Evolutionary conservation across 2,888 invertebrate genomes (phyloP).

Genomic region (Hirtodrosophila duncani): DNA sequence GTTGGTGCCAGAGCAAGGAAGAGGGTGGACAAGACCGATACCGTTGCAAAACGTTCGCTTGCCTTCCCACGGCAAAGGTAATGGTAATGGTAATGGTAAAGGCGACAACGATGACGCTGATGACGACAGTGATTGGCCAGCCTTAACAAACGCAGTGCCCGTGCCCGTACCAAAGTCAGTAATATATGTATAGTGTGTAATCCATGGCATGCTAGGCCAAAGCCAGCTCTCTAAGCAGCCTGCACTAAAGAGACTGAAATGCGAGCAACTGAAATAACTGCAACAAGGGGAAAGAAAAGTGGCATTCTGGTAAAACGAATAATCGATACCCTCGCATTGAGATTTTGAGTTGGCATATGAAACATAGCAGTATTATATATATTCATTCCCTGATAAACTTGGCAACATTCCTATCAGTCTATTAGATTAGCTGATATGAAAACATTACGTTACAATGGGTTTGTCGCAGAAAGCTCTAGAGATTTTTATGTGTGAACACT

Average conservation of each 20-base stretch:
- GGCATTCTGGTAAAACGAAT: neutral
- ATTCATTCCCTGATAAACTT: no score
- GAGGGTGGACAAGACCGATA: conserved; percentile 38
- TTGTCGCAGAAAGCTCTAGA: no score
- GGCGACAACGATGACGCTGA: conserved; percentile 17
- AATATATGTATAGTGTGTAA: no score
- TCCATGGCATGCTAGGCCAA: conserved; percentile 37
- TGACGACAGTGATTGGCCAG: conserved; percentile 16
- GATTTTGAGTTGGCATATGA: no score
- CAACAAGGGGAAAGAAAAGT: conserved; percentile 8
- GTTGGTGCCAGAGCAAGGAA: conserved; percentile 17
- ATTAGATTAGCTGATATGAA: no score
- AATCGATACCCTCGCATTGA: neutral
- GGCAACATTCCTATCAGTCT: no score
- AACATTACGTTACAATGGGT: no score
- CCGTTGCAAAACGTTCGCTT: conserved; percentile 34
- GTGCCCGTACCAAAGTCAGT: conserved; percentile 22
- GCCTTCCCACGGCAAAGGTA: conserved; percentile 50
- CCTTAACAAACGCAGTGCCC: no score
- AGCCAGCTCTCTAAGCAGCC: conserved; percentile 56
- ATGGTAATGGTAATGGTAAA: conserved; percentile 7
- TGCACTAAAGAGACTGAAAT: conserved; percentile 57
- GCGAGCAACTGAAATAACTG: conserved; percentile 42
- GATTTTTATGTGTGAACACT: no score
- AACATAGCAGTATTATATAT: no score